Evolutionary conservation across 2,888 invertebrate genomes (phyloP), one percentile per base, ranked within the genome.

Genomic region (Perizoma affinitatum): DNA sequence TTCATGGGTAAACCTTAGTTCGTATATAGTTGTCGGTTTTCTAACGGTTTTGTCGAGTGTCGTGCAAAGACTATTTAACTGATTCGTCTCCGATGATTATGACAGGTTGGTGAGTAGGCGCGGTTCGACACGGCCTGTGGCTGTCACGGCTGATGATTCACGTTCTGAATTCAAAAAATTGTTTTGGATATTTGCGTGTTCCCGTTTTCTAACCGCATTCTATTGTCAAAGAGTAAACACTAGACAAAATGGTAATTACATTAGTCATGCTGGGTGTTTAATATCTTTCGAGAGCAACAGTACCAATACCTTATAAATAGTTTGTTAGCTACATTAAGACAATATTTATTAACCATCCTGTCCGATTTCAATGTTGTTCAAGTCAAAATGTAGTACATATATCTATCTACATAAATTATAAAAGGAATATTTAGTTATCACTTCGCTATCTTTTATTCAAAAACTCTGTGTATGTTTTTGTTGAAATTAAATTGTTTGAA

Each of bases 11-110:
- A 71, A 73, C 75, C 75, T 40, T 75, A 72, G 71, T 6, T 38
- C 38, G 22, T 22, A n/a, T n/a, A n/a, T n/a, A 64, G 70, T 73
- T 67, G 69, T 50, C 71, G 73, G 74, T 78, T 73, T 70, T 67
- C 71, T 87, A 87, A 86, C 87, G 86, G 86, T 71, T 69, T 66
- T 69, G 71, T 80, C 76, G 77, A 74, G 70, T 82, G 80, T 89
- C 88, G 89, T 89, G 90, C 83, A 71, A 75, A 72, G 69, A 82
- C 84, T 80, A 88, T 90, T 87, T 86, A 72, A 71, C 67, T 70
- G 80, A 83, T 84, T 88, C 80, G 80, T 82, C 82, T 70, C 69
- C 74, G 79, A 75, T 82, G 80, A 86, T 86, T 85, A 85, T 79
- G 75, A 78, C 76, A 77, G 72, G 78, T 82, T 79, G 82, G 82